phyloP scores from a whole-genome alignment of 2,797 vertebrate species.

The Myotis findleyi region DNA sequence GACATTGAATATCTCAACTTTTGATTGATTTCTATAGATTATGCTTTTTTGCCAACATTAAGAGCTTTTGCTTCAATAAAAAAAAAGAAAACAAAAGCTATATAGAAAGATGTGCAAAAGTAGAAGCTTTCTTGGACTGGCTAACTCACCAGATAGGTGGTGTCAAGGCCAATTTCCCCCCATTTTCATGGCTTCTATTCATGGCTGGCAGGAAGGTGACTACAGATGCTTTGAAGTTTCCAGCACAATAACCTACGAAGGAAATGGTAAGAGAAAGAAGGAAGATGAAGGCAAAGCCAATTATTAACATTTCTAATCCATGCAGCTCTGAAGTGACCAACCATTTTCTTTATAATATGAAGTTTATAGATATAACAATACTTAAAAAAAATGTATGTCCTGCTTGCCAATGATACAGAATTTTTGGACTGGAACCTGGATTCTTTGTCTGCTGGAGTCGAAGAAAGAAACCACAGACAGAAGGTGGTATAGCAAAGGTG shows the following conservation, averaged over 20 bases:
- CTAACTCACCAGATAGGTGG: neutral
- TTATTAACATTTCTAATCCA: neutral
- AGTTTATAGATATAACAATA: neutral
- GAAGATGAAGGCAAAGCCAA: neutral
- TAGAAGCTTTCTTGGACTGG: neutral
- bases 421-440: too few species aligned
- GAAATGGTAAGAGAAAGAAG: neutral
- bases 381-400: neutral
- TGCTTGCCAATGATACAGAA: neutral
- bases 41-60: neutral
- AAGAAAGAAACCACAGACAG: too few species aligned
- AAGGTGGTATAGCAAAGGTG: too few species aligned
- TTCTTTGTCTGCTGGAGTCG: too few species aligned
- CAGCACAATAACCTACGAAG: neutral
- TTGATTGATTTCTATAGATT: neutral
- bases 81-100: neutral
- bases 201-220: neutral
- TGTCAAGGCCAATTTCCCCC: neutral
- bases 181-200: neutral
- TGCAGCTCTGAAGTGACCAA: neutral
- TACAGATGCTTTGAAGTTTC: neutral
- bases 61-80: neutral
- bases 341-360: neutral
- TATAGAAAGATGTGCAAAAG: accelerated
- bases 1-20: neutral